A percentile compares a stretch with the other conserved stretches of the same genome.
phyloP scores from a whole-genome alignment of 2,888 invertebrate species.

The Drosophila subquinaria region DNA sequence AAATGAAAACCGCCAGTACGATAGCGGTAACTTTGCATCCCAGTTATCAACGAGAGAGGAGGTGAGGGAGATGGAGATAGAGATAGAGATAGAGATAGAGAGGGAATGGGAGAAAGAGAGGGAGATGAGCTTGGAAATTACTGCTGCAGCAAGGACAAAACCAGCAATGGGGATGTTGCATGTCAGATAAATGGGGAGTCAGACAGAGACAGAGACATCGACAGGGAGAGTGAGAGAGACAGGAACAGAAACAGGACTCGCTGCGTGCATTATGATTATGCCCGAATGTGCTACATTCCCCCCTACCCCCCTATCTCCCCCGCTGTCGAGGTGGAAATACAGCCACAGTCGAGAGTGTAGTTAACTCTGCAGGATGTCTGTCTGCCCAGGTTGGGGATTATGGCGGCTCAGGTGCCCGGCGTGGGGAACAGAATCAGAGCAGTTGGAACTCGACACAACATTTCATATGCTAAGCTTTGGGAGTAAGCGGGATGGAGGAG shows the following conservation, averaged over 20 bases:
- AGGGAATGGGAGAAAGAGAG: background rate
- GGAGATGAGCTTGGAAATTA: constrained; percentile 33
- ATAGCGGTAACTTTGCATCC: constrained; percentile 55
- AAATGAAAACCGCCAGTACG: constrained; percentile 58
- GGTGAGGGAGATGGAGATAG: background rate
- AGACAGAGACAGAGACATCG: constrained; percentile 23
- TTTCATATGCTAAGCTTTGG: constrained; percentile 74
- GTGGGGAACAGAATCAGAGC: background rate
- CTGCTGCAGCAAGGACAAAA: constrained; percentile 23
- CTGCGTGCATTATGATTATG: constrained; percentile 82
- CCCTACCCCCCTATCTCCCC: background rate
- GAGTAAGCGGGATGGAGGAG: background rate
- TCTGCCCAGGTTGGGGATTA: constrained; percentile 48
- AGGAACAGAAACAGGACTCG: constrained; percentile 28
- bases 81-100: background rate
- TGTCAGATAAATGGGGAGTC: constrained; percentile 6
- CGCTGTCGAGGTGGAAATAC: background rate
- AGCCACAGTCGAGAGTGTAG: background rate
- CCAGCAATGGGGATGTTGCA: constrained; percentile 20
- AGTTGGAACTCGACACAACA: constrained; percentile 46
- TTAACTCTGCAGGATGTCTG: constrained; percentile 23
- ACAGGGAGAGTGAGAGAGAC: constrained; percentile 17
- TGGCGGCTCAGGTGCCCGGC: constrained; percentile 17
- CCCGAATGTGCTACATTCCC: constrained; percentile 46
- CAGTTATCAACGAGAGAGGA: background rate